phyloP scores from a whole-genome alignment of 2,888 invertebrate species.

The Hypselothyrea guttata region DNA sequence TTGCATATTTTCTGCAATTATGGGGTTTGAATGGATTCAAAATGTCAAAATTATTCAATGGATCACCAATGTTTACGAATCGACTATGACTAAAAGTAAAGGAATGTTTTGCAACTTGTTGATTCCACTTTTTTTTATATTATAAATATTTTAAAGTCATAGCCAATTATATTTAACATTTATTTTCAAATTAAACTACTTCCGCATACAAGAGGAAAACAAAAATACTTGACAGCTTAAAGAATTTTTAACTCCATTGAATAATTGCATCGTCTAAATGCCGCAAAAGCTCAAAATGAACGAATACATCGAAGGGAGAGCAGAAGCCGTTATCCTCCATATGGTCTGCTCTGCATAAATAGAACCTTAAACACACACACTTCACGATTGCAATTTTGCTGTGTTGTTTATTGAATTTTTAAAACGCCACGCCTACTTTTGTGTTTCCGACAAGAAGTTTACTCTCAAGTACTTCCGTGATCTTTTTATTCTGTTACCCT shows the following conservation, averaged over 20 bases:
- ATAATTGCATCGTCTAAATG: conserved; percentile 13
- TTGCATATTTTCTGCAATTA: no score
- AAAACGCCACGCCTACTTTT: conserved; percentile 6
- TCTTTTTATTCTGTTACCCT: conserved; percentile 7
- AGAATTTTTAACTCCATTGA: conserved; percentile 5
- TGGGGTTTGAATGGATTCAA: no score
- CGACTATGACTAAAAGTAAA: no score
- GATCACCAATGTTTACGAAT: no score
- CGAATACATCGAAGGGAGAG: no score
- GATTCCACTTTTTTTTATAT: no score
- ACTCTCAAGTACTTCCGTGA: conserved; percentile 24
- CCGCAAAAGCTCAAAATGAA: conserved; percentile 33
- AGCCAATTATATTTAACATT: conserved; percentile 22
- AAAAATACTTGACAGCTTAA: conserved; percentile 17
- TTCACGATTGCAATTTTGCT: conserved; percentile 35
- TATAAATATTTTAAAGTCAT: neutral
- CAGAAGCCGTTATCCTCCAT: no score
- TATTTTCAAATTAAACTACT: conserved; percentile 13
- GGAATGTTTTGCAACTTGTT: no score
- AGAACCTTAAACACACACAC: neutral
- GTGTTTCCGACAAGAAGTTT: conserved; percentile 34
- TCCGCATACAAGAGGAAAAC: conserved; percentile 1
- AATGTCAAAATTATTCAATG: no score
- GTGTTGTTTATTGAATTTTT: conserved; percentile 52
- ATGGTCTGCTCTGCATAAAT: no score